Base-by-base conservation (phyloP, 2,888 invertebrate species). In the Teleiodes luculella region DNA sequence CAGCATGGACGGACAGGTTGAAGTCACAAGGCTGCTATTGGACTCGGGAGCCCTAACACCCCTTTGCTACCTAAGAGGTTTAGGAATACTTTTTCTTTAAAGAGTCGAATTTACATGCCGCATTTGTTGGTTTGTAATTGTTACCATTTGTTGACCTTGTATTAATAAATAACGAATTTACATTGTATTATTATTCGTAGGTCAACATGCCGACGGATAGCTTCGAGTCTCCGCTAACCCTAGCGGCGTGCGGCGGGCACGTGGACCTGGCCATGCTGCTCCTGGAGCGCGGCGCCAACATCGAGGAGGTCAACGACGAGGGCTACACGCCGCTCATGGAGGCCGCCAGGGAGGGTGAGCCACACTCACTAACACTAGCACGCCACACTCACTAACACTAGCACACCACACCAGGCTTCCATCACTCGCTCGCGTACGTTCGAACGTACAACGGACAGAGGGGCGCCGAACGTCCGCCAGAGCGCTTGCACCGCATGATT, bases 251-350 rank as follows among this genome's bases (percentile, higher is more conserved):
- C 87, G 99, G 99, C 57, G 99, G 99, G 7, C 99, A 99, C 85
- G 97, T 98, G 52, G 98, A 99, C 78, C 91, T 99, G 70, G 99
- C 99, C 3, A 95, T 97, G 91, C 90, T 99, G 68, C 91, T 99
- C 59, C 95, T 99, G 63, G 98, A 98, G 80, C 93, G 98, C 56
- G 99, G 99, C 60, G 99, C 99, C 57, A 98, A 98, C 86, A 97
- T 99, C 72, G 99, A 99, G 86, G 98, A 98, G 90, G 98, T 98
- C 56, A 99, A 99, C 86, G 99, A 99, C 81, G 99, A 99, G 90
- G 98, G 99, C 24, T 99, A 99, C 87, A 99, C 99, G 31, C 99
- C 99, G 16, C 91, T 99, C 59, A 99, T 99, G 99, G 99, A 99
- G 90, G 99, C 99, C 45, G 97, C 98, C 0, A 91, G 99, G 48